Evolutionary conservation across 2,113 vertebrate species (phyloP).

Genomic region (Petrocephalus zakoni): DNA sequence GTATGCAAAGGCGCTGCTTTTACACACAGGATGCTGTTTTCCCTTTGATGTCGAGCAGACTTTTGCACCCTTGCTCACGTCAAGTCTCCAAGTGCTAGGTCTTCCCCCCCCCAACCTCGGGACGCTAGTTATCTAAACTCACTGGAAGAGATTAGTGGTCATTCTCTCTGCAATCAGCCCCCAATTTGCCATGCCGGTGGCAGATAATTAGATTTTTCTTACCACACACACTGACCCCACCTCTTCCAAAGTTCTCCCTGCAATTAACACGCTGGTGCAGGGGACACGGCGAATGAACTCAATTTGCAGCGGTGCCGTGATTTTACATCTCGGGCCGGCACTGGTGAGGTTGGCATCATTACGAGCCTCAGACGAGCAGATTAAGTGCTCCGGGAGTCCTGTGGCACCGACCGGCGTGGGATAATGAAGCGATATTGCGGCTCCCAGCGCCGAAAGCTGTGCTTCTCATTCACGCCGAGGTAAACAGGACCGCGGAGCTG

Average conservation of each 20-base stretch:
- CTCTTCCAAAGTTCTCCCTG: slow-evolving; percentile 26
- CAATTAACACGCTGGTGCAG: slow-evolving; percentile 31
- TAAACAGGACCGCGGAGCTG: not conserved
- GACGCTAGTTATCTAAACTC: slow-evolving; percentile 15
- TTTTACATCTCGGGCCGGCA: slow-evolving; percentile 31
- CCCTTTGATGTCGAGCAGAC: slow-evolving; percentile 13
- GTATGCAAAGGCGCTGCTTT: not conserved
- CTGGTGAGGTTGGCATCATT: slow-evolving; percentile 30
- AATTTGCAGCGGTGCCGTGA: slow-evolving; percentile 29
- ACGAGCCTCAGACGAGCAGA: slow-evolving; percentile 29
- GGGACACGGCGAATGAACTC: slow-evolving; percentile 29
- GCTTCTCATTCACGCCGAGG: slow-evolving; percentile 2
- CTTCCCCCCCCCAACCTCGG: slow-evolving; percentile 20
- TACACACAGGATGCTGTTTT: not conserved
- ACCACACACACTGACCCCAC: slow-evolving; percentile 24
- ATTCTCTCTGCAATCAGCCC: slow-evolving; percentile 37
- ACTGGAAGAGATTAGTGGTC: slow-evolving; percentile 38
- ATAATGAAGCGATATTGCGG: slow-evolving; percentile 22
- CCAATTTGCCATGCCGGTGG: slow-evolving; percentile 42
- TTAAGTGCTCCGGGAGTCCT: slow-evolving; percentile 10
- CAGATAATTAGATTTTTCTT: slow-evolving; percentile 50
- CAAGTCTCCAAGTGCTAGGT: slow-evolving; percentile 13
- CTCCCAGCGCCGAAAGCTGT: not conserved
- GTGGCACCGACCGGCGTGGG: slow-evolving; percentile 13
- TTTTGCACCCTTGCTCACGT: slow-evolving; percentile 20